These are phyloP conservation scores for Orchesella cincta DNA, from an alignment of 1,140 invertebrate genomes.

Conservation along the genomic window DNA sequence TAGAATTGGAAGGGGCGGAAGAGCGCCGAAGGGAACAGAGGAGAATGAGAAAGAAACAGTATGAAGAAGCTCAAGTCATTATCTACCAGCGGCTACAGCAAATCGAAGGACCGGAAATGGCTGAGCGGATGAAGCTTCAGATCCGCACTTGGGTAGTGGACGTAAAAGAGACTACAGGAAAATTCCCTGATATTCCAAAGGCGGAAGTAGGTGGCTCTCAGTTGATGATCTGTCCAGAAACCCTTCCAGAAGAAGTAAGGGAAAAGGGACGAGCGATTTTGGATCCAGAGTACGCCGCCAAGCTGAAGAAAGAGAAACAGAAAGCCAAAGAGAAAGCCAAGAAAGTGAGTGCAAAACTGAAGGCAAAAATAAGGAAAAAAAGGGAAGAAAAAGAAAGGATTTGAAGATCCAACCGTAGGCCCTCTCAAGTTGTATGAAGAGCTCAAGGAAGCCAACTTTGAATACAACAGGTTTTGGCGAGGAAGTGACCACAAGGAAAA, in stretches of 20 bases:
- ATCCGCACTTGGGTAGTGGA: conserved; percentile 80
- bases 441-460: conserved; percentile 58
- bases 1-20: conserved; percentile 59
- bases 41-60: conserved; percentile 63
- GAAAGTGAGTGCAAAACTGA: conserved; percentile 57
- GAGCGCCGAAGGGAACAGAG: conserved; percentile 65
- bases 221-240: conserved; percentile 70
- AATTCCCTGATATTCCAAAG: conserved; percentile 82
- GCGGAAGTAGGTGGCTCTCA: conserved; percentile 84
- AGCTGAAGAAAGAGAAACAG: conserved; percentile 53
- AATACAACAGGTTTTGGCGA: conserved; percentile 73
- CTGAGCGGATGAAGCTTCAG: conserved; percentile 67
- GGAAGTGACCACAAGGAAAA: conserved; percentile 74
- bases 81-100: conserved; percentile 56
- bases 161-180: conserved; percentile 75
- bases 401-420: conserved; percentile 60
- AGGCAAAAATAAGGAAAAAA: conserved; percentile 59
- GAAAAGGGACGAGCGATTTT: conserved; percentile 26
- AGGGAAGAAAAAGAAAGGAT: conserved; percentile 56
- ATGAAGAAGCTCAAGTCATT: conserved; percentile 68
- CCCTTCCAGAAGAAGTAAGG: conserved; percentile 28
- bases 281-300: conserved; percentile 23
- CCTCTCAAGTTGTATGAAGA: conserved; percentile 61
- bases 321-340: conserved; percentile 47
- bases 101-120: conserved; percentile 69